These are phyloP conservation scores for Eilema depressum DNA, from an alignment of 2,888 invertebrate genomes.

Conservation along the genomic window DNA sequence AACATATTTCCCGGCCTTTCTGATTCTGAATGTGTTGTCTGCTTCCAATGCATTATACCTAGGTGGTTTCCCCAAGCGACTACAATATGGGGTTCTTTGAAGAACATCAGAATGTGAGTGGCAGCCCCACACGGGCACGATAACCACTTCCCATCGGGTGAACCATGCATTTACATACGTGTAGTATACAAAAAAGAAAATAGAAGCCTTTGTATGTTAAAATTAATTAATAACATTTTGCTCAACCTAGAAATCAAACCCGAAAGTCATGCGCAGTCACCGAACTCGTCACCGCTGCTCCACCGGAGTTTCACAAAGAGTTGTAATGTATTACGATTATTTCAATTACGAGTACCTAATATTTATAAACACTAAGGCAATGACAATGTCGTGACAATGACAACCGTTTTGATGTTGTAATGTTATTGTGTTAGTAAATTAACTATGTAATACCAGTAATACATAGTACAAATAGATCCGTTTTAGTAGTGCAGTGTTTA, in stretches of 20 bases:
- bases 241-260: background rate
- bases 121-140: too few relatives aligned
- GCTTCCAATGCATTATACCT: too few relatives aligned
- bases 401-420: background rate
- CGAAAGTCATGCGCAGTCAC: background rate
- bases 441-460: conserved; percentile 4
- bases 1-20: too few relatives aligned
- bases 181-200: too few relatives aligned
- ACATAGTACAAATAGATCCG: background rate
- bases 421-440: conserved; percentile 1
- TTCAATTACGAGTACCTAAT: background rate
- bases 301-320: background rate
- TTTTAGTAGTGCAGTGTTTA: background rate
- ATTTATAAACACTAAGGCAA: background rate
- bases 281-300: background rate
- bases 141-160: too few relatives aligned
- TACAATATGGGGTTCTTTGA: too few relatives aligned
- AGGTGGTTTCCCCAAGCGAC: too few relatives aligned
- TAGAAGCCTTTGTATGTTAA: too few relatives aligned
- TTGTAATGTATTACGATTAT: background rate
- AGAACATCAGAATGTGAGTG: too few relatives aligned
- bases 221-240: too few relatives aligned
- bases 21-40: too few relatives aligned
- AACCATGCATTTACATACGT: too few relatives aligned
- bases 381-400: background rate